A percentile compares a stretch with the other conserved stretches of the same genome.
Conservation (phyloP, 2,888 invertebrate genomes). For the Petrophora chlorosata region DNA sequence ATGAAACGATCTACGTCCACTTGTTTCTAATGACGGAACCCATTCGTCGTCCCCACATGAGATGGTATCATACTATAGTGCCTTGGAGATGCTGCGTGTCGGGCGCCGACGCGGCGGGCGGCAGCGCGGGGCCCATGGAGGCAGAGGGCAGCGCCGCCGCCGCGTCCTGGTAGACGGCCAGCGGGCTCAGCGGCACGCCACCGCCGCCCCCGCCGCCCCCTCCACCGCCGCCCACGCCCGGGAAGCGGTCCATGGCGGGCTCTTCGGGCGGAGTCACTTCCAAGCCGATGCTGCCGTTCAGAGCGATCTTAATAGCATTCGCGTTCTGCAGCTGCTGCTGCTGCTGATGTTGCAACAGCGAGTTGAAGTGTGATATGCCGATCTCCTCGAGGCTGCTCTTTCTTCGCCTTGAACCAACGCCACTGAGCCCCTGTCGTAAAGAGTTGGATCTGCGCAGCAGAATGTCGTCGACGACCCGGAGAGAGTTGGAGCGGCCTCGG, state of each 20-base stretch:
- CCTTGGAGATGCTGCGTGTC: conserved; percentile 92
- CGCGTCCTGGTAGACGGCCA: conserved; percentile 80
- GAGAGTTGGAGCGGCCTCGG: conserved; percentile 92
- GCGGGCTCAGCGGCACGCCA: conserved; percentile 59
- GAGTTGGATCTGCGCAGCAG: conserved; percentile 92
- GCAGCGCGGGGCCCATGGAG: conserved; percentile 60
- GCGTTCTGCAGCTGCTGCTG: conserved; percentile 85
- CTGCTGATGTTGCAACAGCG: conserved; percentile 83
- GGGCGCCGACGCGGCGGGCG: conserved; percentile 62
- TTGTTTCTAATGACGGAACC: conserved; percentile 90
- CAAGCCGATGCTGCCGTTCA: conserved; percentile 93
- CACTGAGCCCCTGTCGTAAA: conserved; percentile 90
- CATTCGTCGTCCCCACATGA: conserved; percentile 95
- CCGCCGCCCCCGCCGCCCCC: conserved; percentile 76
- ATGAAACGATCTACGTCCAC: conserved; percentile 81
- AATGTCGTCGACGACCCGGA: conserved; percentile 94
- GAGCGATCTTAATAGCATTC: conserved; percentile 92
- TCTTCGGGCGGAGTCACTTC: conserved; percentile 90
- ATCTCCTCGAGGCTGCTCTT: conserved; percentile 95
- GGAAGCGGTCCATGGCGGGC: conserved; percentile 75
- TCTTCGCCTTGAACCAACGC: conserved; percentile 86
- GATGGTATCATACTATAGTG: conserved; percentile 97
- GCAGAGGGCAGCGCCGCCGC: conserved; percentile 70
- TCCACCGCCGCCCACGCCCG: conserved; percentile 68
- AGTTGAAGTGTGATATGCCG: conserved; percentile 91